These are phyloP conservation scores for Sylvicapra grimmia DNA, from an alignment of 2,113 vertebrate genomes.

Conservation along the genomic window DNA sequence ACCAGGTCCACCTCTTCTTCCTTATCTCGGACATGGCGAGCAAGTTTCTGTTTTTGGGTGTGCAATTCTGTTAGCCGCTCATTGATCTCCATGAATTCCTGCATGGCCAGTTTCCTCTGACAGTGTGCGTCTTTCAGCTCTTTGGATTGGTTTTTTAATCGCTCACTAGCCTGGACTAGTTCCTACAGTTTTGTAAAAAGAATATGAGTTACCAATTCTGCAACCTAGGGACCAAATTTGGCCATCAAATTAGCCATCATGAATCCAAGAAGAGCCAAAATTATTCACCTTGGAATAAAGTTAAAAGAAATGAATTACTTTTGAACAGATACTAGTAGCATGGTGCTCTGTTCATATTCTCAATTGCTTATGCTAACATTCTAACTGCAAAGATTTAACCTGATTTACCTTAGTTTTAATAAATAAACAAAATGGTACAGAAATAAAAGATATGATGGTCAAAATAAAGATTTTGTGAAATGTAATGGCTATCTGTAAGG, in stretches of 20 bases:
- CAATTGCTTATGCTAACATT: background rate
- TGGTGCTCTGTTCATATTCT: background rate
- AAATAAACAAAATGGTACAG: background rate
- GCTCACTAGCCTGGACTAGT: conserved; percentile 88
- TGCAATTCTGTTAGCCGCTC: conserved; percentile 93
- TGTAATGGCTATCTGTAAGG: background rate
- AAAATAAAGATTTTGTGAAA: conserved; percentile 28
- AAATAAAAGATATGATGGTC: background rate
- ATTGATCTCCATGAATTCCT: conserved; percentile 97
- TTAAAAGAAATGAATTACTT: conserved; percentile 31
- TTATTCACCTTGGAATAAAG: conserved; percentile 56
- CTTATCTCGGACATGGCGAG: conserved; percentile 95
- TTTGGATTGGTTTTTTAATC: conserved; percentile 94
- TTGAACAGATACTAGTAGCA: background rate
- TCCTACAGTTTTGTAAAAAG: conserved; percentile 85
- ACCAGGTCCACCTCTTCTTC: conserved; percentile 96
- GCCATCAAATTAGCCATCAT: conserved; percentile 53
- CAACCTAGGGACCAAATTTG: conserved; percentile 66
- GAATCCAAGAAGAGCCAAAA: conserved; percentile 41
- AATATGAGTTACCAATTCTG: conserved; percentile 78
- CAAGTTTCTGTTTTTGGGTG: conserved; percentile 94
- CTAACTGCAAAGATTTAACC: background rate
- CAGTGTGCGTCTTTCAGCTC: conserved; percentile 98
- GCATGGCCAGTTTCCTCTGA: conserved; percentile 95
- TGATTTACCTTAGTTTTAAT: background rate